These are phyloP conservation scores for Cordilura impudica DNA, from an alignment of 2,888 invertebrate genomes.

Conservation along the genomic window DNA sequence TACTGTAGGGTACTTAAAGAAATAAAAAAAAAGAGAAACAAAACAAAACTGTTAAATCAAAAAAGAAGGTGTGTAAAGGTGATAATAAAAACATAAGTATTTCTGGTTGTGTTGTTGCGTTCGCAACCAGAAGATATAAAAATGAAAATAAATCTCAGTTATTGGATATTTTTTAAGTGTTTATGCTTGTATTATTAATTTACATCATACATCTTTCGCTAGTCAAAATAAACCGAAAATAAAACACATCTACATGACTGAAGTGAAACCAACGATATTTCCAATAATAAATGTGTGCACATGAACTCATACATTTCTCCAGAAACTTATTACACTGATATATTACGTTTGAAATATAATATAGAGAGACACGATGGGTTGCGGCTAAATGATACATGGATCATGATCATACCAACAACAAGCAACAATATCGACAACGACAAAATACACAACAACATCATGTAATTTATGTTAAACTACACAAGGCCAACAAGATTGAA, in stretches of 20 bases:
- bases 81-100: too few relatives aligned
- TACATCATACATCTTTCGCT: conserved; percentile 70
- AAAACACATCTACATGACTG: conserved; percentile 5
- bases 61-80: conserved; percentile 61
- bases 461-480: conserved; percentile 59
- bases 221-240: conserved; percentile 13
- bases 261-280: conserved; percentile 15
- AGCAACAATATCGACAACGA: conserved; percentile 14
- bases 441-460: conserved; percentile 53
- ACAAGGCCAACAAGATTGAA: conserved; percentile 47
- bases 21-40: neutral
- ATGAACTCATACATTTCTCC: neutral
- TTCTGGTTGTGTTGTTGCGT: conserved; percentile 20
- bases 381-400: conserved; percentile 36
- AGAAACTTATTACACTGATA: conserved; percentile 54
- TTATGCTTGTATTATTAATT: conserved; percentile 74
- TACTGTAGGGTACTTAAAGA: neutral
- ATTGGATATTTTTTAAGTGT: conserved; percentile 67
- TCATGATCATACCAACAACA: conserved; percentile 35
- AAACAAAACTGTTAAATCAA: neutral
- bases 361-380: conserved; percentile 14
- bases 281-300: too few relatives aligned
- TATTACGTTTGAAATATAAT: conserved; percentile 57
- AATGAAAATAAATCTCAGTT: conserved; percentile 30
- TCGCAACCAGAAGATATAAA: conserved; percentile 5